phyloP scores from a whole-genome alignment of 2,113 vertebrate species.

The Apteryx owenii region DNA sequence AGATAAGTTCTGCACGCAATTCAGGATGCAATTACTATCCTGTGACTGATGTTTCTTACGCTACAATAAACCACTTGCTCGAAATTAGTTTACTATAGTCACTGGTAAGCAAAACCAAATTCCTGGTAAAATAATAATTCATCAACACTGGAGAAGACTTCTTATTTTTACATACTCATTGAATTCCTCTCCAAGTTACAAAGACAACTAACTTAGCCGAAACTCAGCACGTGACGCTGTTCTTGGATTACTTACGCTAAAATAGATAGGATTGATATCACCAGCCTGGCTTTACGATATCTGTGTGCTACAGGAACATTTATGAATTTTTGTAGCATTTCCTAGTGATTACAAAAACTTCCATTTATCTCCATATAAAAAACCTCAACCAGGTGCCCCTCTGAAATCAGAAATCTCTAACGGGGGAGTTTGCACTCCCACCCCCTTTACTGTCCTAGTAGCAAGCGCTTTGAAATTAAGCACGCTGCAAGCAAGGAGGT shows the following conservation, averaged over 20 bases:
- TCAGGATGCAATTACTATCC: background rate
- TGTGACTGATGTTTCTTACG: background rate
- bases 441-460: background rate
- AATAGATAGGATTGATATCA: background rate
- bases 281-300: background rate
- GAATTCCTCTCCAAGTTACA: background rate
- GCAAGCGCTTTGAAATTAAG: constrained; percentile 41
- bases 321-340: background rate
- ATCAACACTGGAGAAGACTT: background rate
- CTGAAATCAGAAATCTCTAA: background rate
- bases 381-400: background rate
- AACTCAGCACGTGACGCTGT: background rate
- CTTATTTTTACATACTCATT: background rate
- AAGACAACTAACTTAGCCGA: background rate
- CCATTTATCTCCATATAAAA: fast-evolving
- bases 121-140: background rate
- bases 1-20: background rate
- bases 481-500: background rate
- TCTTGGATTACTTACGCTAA: background rate
- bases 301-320: fast-evolving
- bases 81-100: background rate
- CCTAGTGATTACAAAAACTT: background rate
- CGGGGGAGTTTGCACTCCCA: background rate
- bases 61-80: background rate
- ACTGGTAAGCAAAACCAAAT: background rate